Evolutionary conservation across 2,113 vertebrate species (phyloP).

Genomic region (Irena cyanogastra): DNA sequence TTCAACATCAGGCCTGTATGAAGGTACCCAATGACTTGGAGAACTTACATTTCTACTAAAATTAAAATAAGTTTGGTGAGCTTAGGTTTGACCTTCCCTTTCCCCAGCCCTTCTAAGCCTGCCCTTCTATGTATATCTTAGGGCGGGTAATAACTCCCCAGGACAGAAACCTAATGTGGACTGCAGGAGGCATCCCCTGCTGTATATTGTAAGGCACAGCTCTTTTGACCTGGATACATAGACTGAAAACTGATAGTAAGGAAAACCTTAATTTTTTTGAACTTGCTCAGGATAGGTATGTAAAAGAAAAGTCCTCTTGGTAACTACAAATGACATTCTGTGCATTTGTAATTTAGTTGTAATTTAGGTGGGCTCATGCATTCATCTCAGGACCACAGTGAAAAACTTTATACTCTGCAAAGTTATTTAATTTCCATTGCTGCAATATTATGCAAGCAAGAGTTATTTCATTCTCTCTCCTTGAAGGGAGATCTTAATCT

Average conservation of each 20-base stretch:
- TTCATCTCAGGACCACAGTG: background rate
- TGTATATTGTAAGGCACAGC: background rate
- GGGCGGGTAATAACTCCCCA: background rate
- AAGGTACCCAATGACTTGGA: background rate
- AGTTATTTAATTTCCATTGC: background rate
- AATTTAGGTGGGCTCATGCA: background rate
- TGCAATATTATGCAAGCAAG: background rate
- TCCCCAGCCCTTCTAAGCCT: background rate
- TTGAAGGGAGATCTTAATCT: background rate
- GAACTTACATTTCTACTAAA: background rate
- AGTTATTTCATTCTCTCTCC: background rate
- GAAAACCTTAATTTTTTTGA: background rate
- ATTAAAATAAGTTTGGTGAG: background rate
- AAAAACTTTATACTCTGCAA: background rate
- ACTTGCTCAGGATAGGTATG: background rate
- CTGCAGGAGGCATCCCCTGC: background rate
- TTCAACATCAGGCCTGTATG: background rate
- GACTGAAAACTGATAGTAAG: background rate
- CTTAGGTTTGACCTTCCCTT: background rate
- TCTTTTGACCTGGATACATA: background rate
- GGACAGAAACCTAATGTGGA: background rate
- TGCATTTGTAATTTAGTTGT: background rate
- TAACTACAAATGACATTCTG: background rate
- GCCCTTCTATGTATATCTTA: background rate
- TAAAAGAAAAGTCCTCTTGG: background rate